Evolutionary conservation across 2,888 invertebrate genomes (phyloP).

Genomic region (Drosophila peninsularis): DNA sequence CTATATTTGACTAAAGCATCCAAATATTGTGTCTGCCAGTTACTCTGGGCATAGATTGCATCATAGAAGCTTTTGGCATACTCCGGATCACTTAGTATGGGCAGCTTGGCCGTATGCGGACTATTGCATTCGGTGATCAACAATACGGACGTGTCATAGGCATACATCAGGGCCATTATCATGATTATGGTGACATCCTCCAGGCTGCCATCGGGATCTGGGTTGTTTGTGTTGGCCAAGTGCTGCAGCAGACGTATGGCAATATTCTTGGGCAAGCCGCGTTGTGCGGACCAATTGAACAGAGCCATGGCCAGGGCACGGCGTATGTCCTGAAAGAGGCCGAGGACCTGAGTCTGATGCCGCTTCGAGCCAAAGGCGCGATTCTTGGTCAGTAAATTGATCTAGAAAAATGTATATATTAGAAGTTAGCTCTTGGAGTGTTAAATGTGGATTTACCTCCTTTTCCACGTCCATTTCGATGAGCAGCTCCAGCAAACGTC

Average conservation of each 20-base stretch:
- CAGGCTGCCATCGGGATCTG: constrained; percentile 89
- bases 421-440: neutral
- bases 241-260: constrained; percentile 87
- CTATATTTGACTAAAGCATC: constrained; percentile 89
- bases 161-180: constrained; percentile 93
- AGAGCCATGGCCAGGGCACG: constrained; percentile 89
- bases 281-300: constrained; percentile 91
- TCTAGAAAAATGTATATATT: constrained; percentile 73
- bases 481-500: constrained; percentile 86
- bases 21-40: constrained; percentile 69
- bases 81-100: constrained; percentile 87
- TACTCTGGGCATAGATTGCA: constrained; percentile 83
- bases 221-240: constrained; percentile 76
- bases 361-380: constrained; percentile 94
- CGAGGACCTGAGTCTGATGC: constrained; percentile 92
- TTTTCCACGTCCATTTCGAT: constrained; percentile 86
- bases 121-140: constrained; percentile 91
- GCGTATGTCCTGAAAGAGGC: constrained; percentile 91
- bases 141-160: constrained; percentile 92
- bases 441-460: constrained; percentile 84
- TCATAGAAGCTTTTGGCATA: constrained; percentile 86
- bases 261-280: constrained; percentile 89
- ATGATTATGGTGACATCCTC: constrained; percentile 92
- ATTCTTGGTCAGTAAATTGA: constrained; percentile 92
- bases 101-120: constrained; percentile 88